Base-by-base conservation (phyloP, 2,888 invertebrate genomes). In the Platerodrilus igneus region DNA sequence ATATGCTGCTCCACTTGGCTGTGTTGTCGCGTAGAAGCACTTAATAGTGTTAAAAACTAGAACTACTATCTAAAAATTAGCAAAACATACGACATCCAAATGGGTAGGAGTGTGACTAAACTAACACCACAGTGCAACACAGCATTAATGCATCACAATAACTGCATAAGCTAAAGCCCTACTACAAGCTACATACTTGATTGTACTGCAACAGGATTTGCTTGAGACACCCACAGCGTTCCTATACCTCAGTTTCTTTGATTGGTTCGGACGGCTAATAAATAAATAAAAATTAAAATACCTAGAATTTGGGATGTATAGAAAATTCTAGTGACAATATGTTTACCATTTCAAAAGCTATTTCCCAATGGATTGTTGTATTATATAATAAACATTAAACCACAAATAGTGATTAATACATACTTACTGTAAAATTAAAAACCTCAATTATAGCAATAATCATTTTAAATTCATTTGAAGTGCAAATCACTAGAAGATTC, bases 221-320 rank as follows among this genome's bases (percentile, higher is more conserved):
- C 72, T 71, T 70, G 65, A 65, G 68, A 73, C 70, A 70, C 72
- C 72, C 72, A 62, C 61, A 59, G 68, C 68, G 68, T 71, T 71
- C 72, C 78, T 79, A 80, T 73, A 80, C 80, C 77, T 80, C 79
- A 76, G 80, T 80, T 78, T 80, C 80, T 77, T 77, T 78, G 76
- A 80, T 78, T 70, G 78, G 78, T 77, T 79, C 79, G 74, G 79
- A 78, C 74, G 78, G 79, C 80, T 80, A 74, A 74, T 71, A 77
- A 77, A 74, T 69, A 69, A 73, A 69, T 67, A 62, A 64, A 60
- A 59, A 62, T 60, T 64, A 61, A n/a, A 57, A 57, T 55, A 56
- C 54, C 56, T 50, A 43, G 31, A 35, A 37, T 33, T 16, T 19
- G 22, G 29, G 21, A 18, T 22, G 11, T 27, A 27, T 31, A 35